Evolutionary conservation across 2,797 vertebrate genomes (phyloP).

Genomic region (Notolepis coatsorum): DNA sequence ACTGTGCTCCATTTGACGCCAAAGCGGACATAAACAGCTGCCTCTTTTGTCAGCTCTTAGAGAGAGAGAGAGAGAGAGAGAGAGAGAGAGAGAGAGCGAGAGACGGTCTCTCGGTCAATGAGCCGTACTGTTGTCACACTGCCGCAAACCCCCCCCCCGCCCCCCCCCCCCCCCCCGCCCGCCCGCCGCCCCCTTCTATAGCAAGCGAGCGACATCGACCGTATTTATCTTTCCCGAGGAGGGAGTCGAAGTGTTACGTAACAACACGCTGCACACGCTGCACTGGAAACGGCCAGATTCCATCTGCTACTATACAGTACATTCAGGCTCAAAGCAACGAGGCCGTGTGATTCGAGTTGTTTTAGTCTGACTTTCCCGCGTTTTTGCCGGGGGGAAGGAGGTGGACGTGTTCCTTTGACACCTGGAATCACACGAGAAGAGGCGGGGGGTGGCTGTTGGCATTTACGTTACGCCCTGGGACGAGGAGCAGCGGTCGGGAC

Average conservation of each 20-base stretch:
- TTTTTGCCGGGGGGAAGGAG: constrained; percentile 6
- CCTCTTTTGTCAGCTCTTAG: constrained; percentile 63
- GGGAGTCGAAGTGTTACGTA: constrained; percentile 53
- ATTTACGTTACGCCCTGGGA: too few relatives aligned
- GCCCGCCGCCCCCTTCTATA: too few relatives aligned
- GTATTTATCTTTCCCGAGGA: constrained; percentile 65
- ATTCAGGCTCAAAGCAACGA: constrained; percentile 41
- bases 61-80: constrained; percentile 52
- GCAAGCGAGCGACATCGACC: constrained; percentile 43
- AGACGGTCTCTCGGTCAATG: constrained; percentile 73
- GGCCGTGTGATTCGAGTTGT: too few relatives aligned
- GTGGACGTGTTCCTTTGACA: too few relatives aligned
- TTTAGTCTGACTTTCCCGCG: constrained; percentile 2
- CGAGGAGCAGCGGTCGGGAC: too few relatives aligned
- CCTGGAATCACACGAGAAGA: too few relatives aligned
- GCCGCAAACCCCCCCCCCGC: constrained; percentile 48
- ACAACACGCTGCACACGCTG: constrained; percentile 47
- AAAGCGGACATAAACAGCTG: constrained; percentile 73
- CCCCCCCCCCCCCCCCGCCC: constrained; percentile 49
- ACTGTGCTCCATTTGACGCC: constrained; percentile 55
- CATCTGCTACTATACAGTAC: constrained; percentile 45
- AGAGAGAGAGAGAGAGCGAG: constrained; percentile 50
- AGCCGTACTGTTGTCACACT: constrained; percentile 55
- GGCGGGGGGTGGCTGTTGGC: too few relatives aligned
- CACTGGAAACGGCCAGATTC: constrained; percentile 51